Conservation (phyloP, 1,140 invertebrate genomes). For the Eupristina koningsbergeri region DNA sequence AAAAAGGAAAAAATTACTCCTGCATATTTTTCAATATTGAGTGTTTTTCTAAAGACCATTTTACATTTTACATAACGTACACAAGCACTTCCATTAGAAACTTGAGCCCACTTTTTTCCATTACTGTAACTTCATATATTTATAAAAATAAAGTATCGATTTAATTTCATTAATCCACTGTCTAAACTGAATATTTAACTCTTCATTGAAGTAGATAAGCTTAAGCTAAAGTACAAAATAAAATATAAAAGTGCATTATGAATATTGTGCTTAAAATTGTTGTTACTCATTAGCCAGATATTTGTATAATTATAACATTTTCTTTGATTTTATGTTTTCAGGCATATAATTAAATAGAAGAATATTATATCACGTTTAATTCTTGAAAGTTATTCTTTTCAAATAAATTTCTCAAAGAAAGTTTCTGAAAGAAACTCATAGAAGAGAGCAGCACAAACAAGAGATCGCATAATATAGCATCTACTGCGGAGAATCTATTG, state of each 20-base stretch:
- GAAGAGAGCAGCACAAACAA: not conserved
- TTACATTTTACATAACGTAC: not conserved
- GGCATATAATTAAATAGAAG: not conserved
- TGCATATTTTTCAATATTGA: not conserved
- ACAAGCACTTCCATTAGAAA: not conserved
- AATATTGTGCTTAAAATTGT: not conserved
- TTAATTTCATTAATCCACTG: not conserved
- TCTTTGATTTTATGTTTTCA: not conserved
- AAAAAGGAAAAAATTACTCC: conserved; percentile 27
- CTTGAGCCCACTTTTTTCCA: no score
- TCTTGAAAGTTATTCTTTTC: not conserved
- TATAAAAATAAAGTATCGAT: not conserved
- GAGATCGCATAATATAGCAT: not conserved
- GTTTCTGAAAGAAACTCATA: not conserved
- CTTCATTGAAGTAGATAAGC: not conserved
- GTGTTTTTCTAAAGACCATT: not conserved
- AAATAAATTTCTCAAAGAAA: not conserved
- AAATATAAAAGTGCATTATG: not conserved
- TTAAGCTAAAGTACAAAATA: not conserved
- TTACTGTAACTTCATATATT: no score
- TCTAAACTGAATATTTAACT: not conserved
- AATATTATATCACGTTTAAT: not conserved
- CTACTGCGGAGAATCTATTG: not conserved
- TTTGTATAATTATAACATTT: not conserved
- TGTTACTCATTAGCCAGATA: not conserved